These are phyloP conservation scores for Ormia ochracea DNA, from an alignment of 2,888 invertebrate genomes.

Conservation along the genomic window DNA sequence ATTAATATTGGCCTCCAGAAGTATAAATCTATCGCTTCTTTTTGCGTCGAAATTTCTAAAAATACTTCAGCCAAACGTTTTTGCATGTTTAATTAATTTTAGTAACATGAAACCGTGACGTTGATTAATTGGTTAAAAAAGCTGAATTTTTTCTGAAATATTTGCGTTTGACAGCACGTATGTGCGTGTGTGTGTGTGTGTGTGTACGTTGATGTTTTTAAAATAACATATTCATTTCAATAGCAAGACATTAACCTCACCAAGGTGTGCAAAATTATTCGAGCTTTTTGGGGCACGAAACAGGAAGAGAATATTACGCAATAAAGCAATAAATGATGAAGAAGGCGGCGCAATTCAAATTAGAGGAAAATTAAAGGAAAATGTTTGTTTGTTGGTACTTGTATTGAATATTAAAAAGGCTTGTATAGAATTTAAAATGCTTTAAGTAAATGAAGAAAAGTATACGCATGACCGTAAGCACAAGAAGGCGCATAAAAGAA, in stretches of 20 bases:
- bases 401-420: constrained; percentile 26
- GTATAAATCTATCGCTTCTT: no score
- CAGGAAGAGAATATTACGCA: background rate
- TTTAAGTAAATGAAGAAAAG: background rate
- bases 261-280: background rate
- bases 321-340: background rate
- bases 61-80: background rate
- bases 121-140: background rate
- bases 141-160: background rate
- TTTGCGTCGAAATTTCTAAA: background rate
- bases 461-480: background rate
- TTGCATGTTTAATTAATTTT: background rate
- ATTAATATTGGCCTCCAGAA: no score
- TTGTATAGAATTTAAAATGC: constrained; percentile 12
- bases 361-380: constrained; percentile 12
- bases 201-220: background rate
- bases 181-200: background rate
- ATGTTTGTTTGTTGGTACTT: constrained; percentile 23
- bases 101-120: background rate
- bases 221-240: constrained; percentile 17
- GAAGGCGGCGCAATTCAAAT: background rate
- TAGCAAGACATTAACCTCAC: constrained; percentile 7
- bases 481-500: background rate
- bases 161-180: background rate
- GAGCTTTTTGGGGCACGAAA: background rate